phyloP scores from a whole-genome alignment of 1,140 invertebrate genomes.

The Batillaria attramentaria region DNA sequence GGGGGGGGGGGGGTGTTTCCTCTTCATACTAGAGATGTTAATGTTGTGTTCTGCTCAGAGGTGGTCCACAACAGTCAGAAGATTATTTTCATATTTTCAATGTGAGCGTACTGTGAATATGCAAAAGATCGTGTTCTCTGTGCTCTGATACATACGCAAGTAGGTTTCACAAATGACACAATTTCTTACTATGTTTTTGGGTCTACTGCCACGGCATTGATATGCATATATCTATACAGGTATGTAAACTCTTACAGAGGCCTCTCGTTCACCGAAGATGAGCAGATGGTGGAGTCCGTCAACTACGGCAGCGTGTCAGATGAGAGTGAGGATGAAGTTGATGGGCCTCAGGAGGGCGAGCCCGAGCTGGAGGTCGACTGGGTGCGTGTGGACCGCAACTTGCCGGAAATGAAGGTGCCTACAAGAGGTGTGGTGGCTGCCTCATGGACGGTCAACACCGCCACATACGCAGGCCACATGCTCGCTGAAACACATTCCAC shows the following conservation, averaged over 20 bases:
- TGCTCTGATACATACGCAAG: neutral
- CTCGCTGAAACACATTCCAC: slow-evolving; percentile 37
- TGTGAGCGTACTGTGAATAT: neutral
- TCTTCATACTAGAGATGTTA: too few species aligned
- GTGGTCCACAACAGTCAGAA: too few species aligned
- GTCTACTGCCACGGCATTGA: neutral
- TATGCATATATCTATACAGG: neutral
- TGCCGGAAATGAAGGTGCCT: slow-evolving; percentile 28
- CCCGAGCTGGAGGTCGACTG: slow-evolving; percentile 43
- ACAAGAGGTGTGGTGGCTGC: slow-evolving; percentile 23
- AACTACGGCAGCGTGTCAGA: slow-evolving; percentile 71
- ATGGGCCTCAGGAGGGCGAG: slow-evolving; percentile 39
- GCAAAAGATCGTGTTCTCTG: neutral
- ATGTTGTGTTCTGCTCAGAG: too few species aligned
- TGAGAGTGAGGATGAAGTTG: slow-evolving; percentile 43
- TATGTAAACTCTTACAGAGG: slow-evolving; percentile 67
- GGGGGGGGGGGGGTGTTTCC: too few species aligned
- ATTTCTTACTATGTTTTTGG: neutral
- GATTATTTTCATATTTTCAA: neutral
- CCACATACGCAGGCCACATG: slow-evolving; percentile 32
- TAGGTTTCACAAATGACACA: neutral
- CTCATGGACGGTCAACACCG: slow-evolving; percentile 41
- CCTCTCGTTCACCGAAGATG: slow-evolving; percentile 76
- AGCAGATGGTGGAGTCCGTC: slow-evolving; percentile 73
- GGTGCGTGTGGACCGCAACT: slow-evolving; percentile 45